A percentile compares a stretch with the other conserved stretches of the same genome.
Conservation (phyloP, 2,113 vertebrate species). For the human (Homo sapiens) region DNA sequence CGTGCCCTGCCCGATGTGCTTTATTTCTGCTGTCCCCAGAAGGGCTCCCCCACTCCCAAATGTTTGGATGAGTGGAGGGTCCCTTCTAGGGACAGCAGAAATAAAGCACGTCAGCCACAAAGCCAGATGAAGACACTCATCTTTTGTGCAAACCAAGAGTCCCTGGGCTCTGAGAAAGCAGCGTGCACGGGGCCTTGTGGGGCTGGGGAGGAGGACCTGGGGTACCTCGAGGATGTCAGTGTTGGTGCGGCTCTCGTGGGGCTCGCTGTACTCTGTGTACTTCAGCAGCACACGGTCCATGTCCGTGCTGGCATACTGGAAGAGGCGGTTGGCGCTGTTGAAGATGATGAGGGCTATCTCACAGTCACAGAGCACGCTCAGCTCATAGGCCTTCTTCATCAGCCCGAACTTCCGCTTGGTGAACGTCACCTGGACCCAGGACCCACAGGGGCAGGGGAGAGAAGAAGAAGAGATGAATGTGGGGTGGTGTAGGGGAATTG, state of each 20-base stretch:
- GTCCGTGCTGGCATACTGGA: slow-evolving; percentile 98
- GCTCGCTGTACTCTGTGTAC: slow-evolving; percentile 98
- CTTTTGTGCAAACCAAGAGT: neutral
- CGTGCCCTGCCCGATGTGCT: neutral
- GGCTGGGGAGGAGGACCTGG: accelerated
- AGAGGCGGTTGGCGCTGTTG: slow-evolving; percentile 96
- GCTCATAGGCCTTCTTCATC: slow-evolving; percentile 98
- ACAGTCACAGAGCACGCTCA: slow-evolving; percentile 97
- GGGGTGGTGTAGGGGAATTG: accelerated
- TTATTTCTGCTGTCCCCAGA: neutral
- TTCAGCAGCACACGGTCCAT: slow-evolving; percentile 97
- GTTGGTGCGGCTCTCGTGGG: slow-evolving; percentile 97
- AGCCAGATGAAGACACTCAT: neutral
- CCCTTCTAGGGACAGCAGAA: too few relatives aligned
- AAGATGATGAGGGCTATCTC: slow-evolving; percentile 99
- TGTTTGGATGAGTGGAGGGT: too few relatives aligned
- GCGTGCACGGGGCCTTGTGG: accelerated
- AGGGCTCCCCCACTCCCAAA: neutral
- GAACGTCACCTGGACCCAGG: slow-evolving; percentile 90
- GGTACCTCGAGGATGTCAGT: slow-evolving; percentile 93
- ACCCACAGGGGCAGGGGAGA: neutral
- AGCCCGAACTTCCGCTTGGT: slow-evolving; percentile 97
- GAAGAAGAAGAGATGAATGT: accelerated
- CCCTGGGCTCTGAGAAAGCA: neutral
- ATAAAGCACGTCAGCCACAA: neutral